Evolutionary conservation across 2,797 vertebrate genomes (phyloP).

Genomic region (Pteropus rufus): DNA sequence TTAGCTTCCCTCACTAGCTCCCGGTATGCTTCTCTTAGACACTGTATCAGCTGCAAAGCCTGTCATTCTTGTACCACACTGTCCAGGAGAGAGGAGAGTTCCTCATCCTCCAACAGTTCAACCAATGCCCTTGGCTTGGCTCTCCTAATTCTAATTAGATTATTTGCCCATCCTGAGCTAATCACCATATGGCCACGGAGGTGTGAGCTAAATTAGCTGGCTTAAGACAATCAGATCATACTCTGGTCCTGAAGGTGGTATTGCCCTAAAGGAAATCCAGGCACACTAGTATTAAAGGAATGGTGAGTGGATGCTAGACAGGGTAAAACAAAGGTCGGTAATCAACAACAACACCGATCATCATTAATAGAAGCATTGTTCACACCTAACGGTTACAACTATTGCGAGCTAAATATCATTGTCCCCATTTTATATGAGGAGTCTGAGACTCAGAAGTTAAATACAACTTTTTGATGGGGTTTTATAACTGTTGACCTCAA

Average conservation of each 20-base stretch:
- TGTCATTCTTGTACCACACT: neutral
- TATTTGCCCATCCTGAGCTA: neutral
- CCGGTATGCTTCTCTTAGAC: neutral
- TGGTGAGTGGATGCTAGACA: neutral
- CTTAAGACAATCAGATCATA: neutral
- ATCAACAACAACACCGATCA: neutral
- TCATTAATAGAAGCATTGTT: neutral
- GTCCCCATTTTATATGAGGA: neutral
- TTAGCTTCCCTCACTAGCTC: neutral
- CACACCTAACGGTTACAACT: neutral
- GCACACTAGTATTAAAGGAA: neutral
- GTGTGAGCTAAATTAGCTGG: neutral
- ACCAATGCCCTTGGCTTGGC: neutral
- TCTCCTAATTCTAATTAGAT: neutral
- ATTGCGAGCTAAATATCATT: neutral
- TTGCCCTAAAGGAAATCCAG: slow-evolving; percentile 1
- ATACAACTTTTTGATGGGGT: neutral
- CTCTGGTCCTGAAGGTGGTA: neutral
- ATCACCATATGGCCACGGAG: neutral
- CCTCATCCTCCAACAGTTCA: neutral
- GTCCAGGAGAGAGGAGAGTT: neutral
- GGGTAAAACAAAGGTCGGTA: neutral
- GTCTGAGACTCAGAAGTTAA: neutral
- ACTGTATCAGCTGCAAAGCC: neutral
- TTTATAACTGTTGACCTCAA: neutral